Conservation (phyloP, 2,113 vertebrate species). For the Opisthocomus hoazin region DNA sequence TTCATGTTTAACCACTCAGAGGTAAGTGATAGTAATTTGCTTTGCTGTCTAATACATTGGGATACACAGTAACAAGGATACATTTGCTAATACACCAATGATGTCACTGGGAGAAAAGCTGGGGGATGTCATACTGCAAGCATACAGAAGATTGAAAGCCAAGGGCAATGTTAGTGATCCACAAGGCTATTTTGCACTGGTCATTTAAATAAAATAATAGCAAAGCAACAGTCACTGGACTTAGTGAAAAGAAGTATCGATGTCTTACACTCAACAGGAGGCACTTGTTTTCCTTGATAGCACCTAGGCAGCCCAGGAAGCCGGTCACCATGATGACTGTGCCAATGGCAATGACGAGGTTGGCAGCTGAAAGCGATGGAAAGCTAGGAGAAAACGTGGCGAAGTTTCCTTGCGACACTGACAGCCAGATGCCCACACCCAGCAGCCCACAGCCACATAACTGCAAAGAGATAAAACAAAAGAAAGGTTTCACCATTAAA, state of each 20-base stretch:
- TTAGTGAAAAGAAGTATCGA: neutral
- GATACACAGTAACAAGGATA: neutral
- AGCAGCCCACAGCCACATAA: conserved; percentile 96
- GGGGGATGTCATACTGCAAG: neutral
- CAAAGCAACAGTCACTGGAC: neutral
- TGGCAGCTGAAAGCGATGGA: conserved; percentile 93
- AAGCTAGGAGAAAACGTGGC: conserved; percentile 98
- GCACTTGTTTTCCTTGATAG: conserved; percentile 99
- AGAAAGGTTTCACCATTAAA: neutral
- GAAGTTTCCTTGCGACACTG: conserved; percentile 97
- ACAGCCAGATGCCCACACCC: conserved; percentile 98
- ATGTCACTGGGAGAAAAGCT: neutral
- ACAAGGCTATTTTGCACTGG: neutral
- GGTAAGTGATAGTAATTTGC: neutral
- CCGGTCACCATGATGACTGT: conserved; percentile 96
- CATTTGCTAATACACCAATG: neutral
- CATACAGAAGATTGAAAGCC: neutral
- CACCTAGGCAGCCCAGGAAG: conserved; percentile 95
- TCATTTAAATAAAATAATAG: neutral
- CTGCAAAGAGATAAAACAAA: conserved; percentile 72
- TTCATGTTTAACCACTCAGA: neutral
- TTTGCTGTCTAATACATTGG: neutral
- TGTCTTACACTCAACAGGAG: conserved; percentile 95
- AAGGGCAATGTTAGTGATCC: neutral
- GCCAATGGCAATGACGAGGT: conserved; percentile 92